Base-by-base conservation (phyloP, 2,113 vertebrate species). In the Platycercus adscitus region DNA sequence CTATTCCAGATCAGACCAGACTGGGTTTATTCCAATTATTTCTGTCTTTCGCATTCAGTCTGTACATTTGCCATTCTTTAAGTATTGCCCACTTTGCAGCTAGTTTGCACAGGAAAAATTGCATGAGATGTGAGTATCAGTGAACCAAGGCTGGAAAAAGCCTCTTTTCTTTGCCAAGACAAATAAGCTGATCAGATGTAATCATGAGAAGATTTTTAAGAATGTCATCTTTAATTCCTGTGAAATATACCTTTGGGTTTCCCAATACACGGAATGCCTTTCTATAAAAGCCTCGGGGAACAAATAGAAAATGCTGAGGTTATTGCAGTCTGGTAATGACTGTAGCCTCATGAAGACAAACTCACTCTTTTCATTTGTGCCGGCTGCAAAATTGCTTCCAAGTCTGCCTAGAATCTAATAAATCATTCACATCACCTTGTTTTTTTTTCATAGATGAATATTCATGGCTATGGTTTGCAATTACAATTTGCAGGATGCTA, bases 391-490 rank as follows among this genome's bases (percentile, higher is more conserved):
- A 85, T 43, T 53, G 11, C 68, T 77, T 94, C 76, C 25, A 43
- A 80, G 80, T 63, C 81, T 95, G 73, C 53, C 66, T 46, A 13
- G 53, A 86, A 75, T 80, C 41, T 82, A 77, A 86, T 73, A 93
- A 95, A 91, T 65, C 63, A 80, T 80, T 88, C 78, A 31, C 69
- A 82, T 91, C 78, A 43, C 76, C 68, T 60, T 76, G 71, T 35
- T 44, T 41, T 39, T 60, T 60, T 50, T 73, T 28, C n/a, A 82
- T 10, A 71, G 65, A 92, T 92, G 55, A 90, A 80, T 96, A 95
- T 92, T 96, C 83, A 91, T 41, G 47, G 80, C 31, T 33, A 75
- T 11, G n/a, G 21, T 79, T 91, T 81, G 53, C 53, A 96, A 89
- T 86, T 72, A 61, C 58, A 44, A 61, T 85, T 68, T 65, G 72